Conservation (phyloP, 1,140 invertebrate species). For the Colletes latitarsis region DNA sequence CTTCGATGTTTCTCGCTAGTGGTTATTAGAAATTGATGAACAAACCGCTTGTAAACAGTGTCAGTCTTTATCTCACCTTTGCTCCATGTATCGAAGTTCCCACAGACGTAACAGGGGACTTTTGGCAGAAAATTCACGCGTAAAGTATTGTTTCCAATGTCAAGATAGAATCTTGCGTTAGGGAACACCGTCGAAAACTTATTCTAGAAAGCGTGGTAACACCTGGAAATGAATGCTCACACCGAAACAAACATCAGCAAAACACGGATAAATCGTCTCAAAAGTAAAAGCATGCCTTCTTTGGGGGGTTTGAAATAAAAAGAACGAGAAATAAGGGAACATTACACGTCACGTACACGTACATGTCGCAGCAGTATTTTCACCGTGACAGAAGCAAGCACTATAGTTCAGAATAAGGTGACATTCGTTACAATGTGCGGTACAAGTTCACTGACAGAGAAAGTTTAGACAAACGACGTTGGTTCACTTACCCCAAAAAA, state of each 20-base stretch:
- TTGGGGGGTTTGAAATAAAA: not conserved
- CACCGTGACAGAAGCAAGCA: constrained; percentile 4
- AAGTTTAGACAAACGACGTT: constrained; percentile 14
- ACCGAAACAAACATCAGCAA: no score
- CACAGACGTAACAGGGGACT: no score
- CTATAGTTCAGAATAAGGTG: not conserved
- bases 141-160: no score
- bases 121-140: no score
- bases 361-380: constrained; percentile 5
- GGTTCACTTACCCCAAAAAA: constrained; percentile 33
- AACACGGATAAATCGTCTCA: not conserved
- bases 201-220: no score
- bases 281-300: constrained; percentile 1
- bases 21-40: not conserved
- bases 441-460: constrained; percentile 11
- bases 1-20: no score
- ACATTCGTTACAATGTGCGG: not conserved
- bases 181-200: no score
- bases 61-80: no score
- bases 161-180: no score
- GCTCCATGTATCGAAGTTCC: no score
- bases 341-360: not conserved
- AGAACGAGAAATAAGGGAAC: not conserved
- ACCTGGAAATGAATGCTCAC: no score
- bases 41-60: not conserved